phyloP scores from a whole-genome alignment of 2,797 vertebrate genomes.

The Pempheris klunzingeri region DNA sequence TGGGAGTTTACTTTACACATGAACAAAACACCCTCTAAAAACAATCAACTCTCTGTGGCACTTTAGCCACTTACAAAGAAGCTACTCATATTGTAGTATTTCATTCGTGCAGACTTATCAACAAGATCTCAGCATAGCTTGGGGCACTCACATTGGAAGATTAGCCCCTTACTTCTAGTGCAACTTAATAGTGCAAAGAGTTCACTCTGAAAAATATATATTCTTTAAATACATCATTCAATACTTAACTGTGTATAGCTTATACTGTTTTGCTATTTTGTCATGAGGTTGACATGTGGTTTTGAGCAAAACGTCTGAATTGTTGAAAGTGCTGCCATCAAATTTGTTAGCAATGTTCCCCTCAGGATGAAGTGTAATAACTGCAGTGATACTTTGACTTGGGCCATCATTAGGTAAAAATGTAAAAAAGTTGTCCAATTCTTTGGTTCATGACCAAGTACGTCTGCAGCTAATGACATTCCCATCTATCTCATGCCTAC shows the following conservation, averaged over 20 bases:
- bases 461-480: slow-evolving; percentile 3
- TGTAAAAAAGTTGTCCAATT: too few species aligned
- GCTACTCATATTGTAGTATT: slow-evolving; percentile 50
- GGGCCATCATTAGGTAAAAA: neutral
- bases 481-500: neutral
- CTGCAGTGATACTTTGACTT: neutral
- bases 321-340: neutral
- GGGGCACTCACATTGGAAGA: slow-evolving; percentile 51
- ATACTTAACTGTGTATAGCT: neutral
- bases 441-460: neutral
- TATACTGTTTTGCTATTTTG: neutral
- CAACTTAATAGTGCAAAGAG: slow-evolving; percentile 41
- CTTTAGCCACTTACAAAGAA: slow-evolving; percentile 35
- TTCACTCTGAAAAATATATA: slow-evolving; percentile 29
- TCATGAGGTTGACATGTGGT: slow-evolving; percentile 8
- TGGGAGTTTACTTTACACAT: neutral
- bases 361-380: neutral
- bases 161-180: slow-evolving; percentile 44
- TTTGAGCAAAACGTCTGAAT: neutral
- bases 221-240: slow-evolving; percentile 19
- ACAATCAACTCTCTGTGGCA: slow-evolving; percentile 2
- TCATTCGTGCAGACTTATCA: slow-evolving; percentile 63
- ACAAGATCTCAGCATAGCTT: slow-evolving; percentile 60
- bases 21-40: slow-evolving; percentile 3
- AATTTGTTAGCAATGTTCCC: neutral